These are phyloP conservation scores for Calliopsis andreniformis DNA, from an alignment of 1,140 invertebrate genomes.

Conservation along the genomic window DNA sequence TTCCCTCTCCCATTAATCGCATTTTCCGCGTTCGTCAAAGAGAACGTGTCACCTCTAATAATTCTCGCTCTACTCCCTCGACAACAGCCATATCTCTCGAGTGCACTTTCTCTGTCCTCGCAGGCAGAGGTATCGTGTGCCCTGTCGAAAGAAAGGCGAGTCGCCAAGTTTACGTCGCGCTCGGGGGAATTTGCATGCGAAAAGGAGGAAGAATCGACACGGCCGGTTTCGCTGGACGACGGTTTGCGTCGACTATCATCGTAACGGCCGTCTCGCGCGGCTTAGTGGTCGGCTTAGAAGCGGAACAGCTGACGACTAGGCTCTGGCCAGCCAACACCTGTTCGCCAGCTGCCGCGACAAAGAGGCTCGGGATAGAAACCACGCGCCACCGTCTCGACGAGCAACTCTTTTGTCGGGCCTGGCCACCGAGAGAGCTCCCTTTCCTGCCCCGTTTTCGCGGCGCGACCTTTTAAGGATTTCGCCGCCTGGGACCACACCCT, in stretches of 20 bases:
- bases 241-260: slow-evolving; percentile 20
- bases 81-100: too few relatives aligned
- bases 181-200: background rate
- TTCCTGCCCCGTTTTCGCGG: slow-evolving; percentile 44
- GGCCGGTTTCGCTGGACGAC: slow-evolving; percentile 35
- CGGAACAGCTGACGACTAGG: slow-evolving; percentile 73
- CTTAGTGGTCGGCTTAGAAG: slow-evolving; percentile 60
- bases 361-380: slow-evolving; percentile 50
- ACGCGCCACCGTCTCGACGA: slow-evolving; percentile 40
- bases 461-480: slow-evolving; percentile 50
- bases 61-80: too few relatives aligned
- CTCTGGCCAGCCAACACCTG: slow-evolving; percentile 71
- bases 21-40: too few relatives aligned
- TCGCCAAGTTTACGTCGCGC: background rate
- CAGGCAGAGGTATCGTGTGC: background rate
- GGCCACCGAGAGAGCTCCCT: slow-evolving; percentile 1
- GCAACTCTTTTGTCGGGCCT: slow-evolving; percentile 48
- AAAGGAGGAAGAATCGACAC: slow-evolving; percentile 17
- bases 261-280: slow-evolving; percentile 55
- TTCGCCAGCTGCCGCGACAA: slow-evolving; percentile 76
- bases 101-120: too few relatives aligned
- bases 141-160: background rate
- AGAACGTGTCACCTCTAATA: too few relatives aligned
- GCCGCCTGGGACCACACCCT: slow-evolving; percentile 37
- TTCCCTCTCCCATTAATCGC: too few relatives aligned